Conservation (phyloP, 2,797 vertebrate genomes). For the Eospalax fontanierii region DNA sequence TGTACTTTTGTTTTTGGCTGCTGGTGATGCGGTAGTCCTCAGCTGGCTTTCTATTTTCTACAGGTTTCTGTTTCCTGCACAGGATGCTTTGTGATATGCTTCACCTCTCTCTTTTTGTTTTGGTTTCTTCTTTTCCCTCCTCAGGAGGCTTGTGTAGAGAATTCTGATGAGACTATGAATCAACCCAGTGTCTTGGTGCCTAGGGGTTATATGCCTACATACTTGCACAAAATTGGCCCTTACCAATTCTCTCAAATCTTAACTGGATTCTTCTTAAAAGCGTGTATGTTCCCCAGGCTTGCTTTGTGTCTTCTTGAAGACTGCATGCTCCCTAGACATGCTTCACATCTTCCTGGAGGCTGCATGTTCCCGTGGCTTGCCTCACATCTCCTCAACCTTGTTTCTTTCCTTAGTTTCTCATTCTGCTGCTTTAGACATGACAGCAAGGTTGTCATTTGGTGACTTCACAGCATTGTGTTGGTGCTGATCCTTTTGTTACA, state of each 20-base stretch:
- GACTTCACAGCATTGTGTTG: not conserved
- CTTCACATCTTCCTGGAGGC: no score
- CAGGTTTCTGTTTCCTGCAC: not conserved
- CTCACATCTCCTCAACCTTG: no score
- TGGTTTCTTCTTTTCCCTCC: no score
- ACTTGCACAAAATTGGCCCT: not conserved
- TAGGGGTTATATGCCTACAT: not conserved
- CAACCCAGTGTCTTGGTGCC: no score
- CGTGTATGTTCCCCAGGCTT: not conserved
- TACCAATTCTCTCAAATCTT: not conserved
- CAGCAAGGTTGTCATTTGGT: not conserved
- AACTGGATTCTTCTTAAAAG: not conserved
- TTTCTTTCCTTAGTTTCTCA: no score
- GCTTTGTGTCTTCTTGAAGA: not conserved
- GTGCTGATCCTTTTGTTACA: not conserved
- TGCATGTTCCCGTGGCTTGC: no score
- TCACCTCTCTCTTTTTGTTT: not conserved
- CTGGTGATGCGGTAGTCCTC: rapidly evolving
- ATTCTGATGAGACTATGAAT: no score
- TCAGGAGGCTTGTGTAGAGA: not conserved
- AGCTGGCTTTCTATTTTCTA: rapidly evolving
- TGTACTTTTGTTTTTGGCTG: not conserved
- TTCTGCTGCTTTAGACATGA: no score
- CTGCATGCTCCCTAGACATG: no score
- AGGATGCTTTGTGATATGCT: rapidly evolving